A percentile compares a stretch with the other conserved stretches of the same genome.
phyloP scores from a whole-genome alignment of 2,888 invertebrate genomes.

The Suillia variegata region DNA sequence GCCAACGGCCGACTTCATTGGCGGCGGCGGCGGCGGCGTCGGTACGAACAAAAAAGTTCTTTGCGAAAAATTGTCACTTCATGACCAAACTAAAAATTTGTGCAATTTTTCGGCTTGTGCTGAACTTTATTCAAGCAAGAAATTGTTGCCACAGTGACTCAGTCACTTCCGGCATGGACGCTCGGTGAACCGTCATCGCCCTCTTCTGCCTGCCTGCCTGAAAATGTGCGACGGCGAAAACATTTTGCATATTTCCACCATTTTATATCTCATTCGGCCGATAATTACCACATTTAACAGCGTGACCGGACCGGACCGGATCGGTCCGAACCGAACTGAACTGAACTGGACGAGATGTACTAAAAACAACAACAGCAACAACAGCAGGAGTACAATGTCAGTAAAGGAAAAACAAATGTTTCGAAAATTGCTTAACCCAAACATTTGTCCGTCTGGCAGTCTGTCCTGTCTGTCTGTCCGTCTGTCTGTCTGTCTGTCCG shows the following conservation, averaged over 20 bases:
- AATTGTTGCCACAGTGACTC: neutral
- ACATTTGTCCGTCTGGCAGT: neutral
- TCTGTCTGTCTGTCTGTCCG: neutral
- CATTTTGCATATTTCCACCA: neutral
- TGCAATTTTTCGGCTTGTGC: too few relatives aligned
- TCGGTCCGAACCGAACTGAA: too few relatives aligned
- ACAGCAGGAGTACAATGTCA: neutral
- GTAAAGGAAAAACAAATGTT: neutral
- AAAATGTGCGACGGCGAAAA: neutral
- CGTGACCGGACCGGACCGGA: too few relatives aligned
- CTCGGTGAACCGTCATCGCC: too few relatives aligned
- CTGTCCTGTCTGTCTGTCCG: too few relatives aligned
- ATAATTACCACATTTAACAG: slow-evolving; percentile 2
- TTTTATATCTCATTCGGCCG: neutral
- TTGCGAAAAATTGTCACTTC: too few relatives aligned
- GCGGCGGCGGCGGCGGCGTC: too few relatives aligned
- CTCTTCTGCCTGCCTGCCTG: neutral
- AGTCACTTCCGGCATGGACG: neutral
- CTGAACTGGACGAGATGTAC: too few relatives aligned
- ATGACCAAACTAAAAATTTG: neutral
- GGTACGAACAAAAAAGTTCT: neutral
- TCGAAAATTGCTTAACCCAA: neutral
- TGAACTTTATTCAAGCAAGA: neutral
- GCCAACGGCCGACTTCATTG: too few relatives aligned
- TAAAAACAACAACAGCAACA: too few relatives aligned